Evolutionary conservation across 2,797 vertebrate species (phyloP).

Genomic region (Crossoptilon crossoptilon): DNA sequence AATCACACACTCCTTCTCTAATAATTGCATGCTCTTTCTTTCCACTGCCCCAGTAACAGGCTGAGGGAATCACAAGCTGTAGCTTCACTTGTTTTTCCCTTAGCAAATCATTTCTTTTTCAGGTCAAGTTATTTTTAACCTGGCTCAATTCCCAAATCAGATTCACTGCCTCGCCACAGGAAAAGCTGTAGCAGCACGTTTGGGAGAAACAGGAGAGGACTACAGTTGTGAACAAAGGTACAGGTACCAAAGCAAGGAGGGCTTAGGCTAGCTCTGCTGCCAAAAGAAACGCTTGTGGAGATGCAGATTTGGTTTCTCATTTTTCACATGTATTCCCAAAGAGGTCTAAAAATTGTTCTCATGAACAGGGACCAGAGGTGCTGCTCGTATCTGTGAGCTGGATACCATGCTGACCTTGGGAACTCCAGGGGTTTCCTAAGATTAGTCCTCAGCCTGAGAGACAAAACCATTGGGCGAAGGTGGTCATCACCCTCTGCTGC

Average conservation of each 20-base stretch:
- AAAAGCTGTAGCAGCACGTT: neutral
- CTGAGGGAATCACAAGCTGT: neutral
- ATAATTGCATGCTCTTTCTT: neutral
- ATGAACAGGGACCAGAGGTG: neutral
- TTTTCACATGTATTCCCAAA: neutral
- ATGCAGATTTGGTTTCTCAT: neutral
- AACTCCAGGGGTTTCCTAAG: neutral
- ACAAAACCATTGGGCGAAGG: neutral
- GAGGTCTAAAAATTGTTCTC: neutral
- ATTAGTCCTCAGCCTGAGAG: neutral
- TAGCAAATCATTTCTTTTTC: neutral
- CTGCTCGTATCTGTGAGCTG: neutral
- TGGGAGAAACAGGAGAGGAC: neutral
- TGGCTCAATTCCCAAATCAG: constrained; percentile 32
- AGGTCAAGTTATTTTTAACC: constrained; percentile 45
- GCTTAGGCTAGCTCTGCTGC: neutral
- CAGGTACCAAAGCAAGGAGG: neutral
- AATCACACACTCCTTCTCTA: neutral
- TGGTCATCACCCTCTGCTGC: neutral
- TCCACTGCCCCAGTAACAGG: neutral
- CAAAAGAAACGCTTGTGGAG: neutral
- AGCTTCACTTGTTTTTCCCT: neutral
- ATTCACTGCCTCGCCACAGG: neutral
- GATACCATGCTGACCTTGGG: neutral
- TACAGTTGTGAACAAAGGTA: neutral